Evolutionary conservation across 2,797 vertebrate species (phyloP), one percentile per base, ranked within the genome.

Genomic region (Tapera naevia): DNA sequence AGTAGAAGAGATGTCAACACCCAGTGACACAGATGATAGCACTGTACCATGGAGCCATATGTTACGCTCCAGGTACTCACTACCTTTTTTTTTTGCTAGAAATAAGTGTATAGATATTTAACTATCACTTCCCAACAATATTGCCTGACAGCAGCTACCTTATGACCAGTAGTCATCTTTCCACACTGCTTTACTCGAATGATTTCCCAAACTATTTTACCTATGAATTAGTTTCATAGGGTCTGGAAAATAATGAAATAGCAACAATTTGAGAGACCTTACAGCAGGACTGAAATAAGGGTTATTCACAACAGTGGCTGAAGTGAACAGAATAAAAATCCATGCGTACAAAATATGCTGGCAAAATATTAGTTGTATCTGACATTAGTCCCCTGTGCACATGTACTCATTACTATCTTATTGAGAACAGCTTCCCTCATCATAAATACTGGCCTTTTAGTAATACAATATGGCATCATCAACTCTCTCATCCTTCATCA

Each of bases 11-110:
- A 78, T 75, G 51, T 53, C 51, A 81, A 27, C 32, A 80, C 6
- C 5, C 46, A 51, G 69, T 73, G 90, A 37, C 56, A 86, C 27
- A 86, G 64, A 61, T 1, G 64, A 61, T 1, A 83, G 57, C 48
- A 72, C 62, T 1, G 3, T 17, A 48, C 48, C 0, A 0, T 56
- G 53, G 86, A 56, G 57, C 79, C 39, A 13, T 37, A 57, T 23
- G 58, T 12, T 74, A 57, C 0, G 0, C 39, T 80, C 60, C 65
- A 91, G 0, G 0, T 24, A 50, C 13, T 46, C 39, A 62, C n/a
- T 24, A 69, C 35, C 13, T 65, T 50, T 58, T 28, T n/a, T n/a
- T 89, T 86, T 85, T 82, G n/a, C 35, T 46, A 74, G 48, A 69
- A 56, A 80, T 51, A 62, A 88, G 0, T 28, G 37, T 60, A 35